Conservation (phyloP, 2,888 invertebrate species). For the Sphaerophoria taeniata region DNA sequence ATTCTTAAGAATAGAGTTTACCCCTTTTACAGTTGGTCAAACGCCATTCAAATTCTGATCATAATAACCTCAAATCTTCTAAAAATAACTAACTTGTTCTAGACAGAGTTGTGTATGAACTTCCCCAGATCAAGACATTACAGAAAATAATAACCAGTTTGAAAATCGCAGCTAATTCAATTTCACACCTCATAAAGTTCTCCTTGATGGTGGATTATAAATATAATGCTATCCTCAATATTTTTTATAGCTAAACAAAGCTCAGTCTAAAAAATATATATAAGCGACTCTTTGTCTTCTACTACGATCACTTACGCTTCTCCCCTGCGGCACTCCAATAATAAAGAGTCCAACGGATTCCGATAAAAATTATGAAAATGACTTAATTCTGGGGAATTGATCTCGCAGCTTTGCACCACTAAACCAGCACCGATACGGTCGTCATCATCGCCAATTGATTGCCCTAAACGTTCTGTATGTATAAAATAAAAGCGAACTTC, state of each 20-base stretch:
- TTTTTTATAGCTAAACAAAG: conserved; percentile 36
- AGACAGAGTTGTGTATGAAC: background rate
- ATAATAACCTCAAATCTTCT: too few species aligned
- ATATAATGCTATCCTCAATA: conserved; percentile 26
- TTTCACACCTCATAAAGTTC: conserved; percentile 68
- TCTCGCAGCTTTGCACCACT: conserved; percentile 65
- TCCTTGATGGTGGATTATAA: conserved; percentile 37
- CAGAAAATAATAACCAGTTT: conserved; percentile 1
- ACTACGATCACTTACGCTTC: background rate
- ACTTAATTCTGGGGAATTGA: conserved; percentile 69
- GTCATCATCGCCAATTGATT: conserved; percentile 73
- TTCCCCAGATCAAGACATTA: background rate
- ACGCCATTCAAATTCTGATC: too few species aligned
- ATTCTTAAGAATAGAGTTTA: too few species aligned
- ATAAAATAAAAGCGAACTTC: conserved; percentile 6
- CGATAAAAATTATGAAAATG: conserved; percentile 75
- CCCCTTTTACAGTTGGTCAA: too few species aligned
- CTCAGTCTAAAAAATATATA: conserved; percentile 43
- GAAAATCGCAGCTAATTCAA: conserved; percentile 46
- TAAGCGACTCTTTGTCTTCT: conserved; percentile 36
- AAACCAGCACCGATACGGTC: conserved; percentile 59
- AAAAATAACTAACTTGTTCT: too few species aligned
- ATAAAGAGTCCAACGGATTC: conserved; percentile 67
- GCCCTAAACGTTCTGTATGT: conserved; percentile 56
- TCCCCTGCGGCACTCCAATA: conserved; percentile 35